Conservation (phyloP, 2,113 vertebrate species). For the Brienomyrus brachyistius region DNA sequence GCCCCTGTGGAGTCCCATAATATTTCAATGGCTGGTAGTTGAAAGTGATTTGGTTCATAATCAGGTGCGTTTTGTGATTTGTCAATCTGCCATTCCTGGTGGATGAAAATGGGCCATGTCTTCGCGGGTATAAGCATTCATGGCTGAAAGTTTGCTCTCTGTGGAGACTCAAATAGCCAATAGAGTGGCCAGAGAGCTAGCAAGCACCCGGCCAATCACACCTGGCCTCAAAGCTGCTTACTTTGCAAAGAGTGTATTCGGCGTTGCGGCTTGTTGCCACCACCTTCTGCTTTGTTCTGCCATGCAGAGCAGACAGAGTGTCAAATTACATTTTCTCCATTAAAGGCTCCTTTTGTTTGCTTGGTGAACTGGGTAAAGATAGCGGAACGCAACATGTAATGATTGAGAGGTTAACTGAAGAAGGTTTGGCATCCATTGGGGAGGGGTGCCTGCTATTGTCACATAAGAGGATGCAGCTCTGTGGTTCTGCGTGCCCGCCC, state of each 20-base stretch:
- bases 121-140: not conserved
- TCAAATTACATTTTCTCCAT: slow-evolving; percentile 30
- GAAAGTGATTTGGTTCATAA: slow-evolving; percentile 3
- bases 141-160: not conserved
- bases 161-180: not conserved
- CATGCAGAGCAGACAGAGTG: not conserved
- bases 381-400: slow-evolving; percentile 25
- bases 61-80: slow-evolving; percentile 9
- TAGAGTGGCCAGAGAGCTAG: not conserved
- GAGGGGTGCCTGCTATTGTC: not conserved
- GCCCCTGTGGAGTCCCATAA: slow-evolving; percentile 19
- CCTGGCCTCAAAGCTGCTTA: not conserved
- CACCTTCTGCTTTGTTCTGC: not conserved
- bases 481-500: slow-evolving; percentile 17
- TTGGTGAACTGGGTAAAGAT: slow-evolving; percentile 22
- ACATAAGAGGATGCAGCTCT: slow-evolving; percentile 27
- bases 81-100: slow-evolving; percentile 8
- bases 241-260: not conserved
- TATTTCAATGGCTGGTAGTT: not conserved
- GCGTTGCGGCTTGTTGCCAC: not conserved
- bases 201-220: not conserved
- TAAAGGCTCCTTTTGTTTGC: slow-evolving; percentile 23
- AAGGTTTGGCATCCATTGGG: not conserved
- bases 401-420: slow-evolving; percentile 22
- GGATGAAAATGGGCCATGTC: not conserved